Evolutionary conservation across 2,888 invertebrate genomes (phyloP).

Genomic region (Agonum fuliginosum): DNA sequence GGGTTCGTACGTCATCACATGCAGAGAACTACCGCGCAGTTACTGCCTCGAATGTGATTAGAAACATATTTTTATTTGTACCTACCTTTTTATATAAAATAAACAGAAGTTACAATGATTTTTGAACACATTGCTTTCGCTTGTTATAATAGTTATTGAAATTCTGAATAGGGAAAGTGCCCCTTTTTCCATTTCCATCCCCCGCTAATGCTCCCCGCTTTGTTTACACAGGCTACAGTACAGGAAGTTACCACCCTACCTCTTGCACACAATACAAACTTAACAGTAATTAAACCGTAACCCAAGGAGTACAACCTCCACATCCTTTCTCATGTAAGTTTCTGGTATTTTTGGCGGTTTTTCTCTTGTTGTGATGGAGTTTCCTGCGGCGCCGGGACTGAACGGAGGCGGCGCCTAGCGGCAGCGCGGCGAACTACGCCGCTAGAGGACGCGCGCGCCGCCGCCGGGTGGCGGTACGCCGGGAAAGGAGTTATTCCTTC

Average conservation of each 20-base stretch:
- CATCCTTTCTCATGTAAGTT: background rate
- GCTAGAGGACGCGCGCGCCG: slow-evolving; percentile 69
- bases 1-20: too few relatives aligned
- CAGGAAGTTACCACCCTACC: slow-evolving; percentile 47
- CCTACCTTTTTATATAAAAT: too few relatives aligned
- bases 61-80: too few relatives aligned
- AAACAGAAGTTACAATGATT: too few relatives aligned
- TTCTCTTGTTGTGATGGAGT: background rate
- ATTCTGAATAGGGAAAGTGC: too few relatives aligned
- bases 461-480: slow-evolving; percentile 37
- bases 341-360: background rate
- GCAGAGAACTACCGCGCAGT: too few relatives aligned
- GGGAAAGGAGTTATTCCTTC: slow-evolving; percentile 39
- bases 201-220: slow-evolving; percentile 19
- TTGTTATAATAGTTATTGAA: too few relatives aligned
- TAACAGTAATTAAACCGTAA: slow-evolving; percentile 38
- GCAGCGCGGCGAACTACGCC: slow-evolving; percentile 67
- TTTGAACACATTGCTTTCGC: too few relatives aligned
- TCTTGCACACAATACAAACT: slow-evolving; percentile 7
- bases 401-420: slow-evolving; percentile 70
- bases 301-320: background rate
- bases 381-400: slow-evolving; percentile 42
- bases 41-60: too few relatives aligned
- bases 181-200: too few relatives aligned
- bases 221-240: background rate